phyloP scores from a whole-genome alignment of 2,888 invertebrate species.

The Sicus ferrugineus region DNA sequence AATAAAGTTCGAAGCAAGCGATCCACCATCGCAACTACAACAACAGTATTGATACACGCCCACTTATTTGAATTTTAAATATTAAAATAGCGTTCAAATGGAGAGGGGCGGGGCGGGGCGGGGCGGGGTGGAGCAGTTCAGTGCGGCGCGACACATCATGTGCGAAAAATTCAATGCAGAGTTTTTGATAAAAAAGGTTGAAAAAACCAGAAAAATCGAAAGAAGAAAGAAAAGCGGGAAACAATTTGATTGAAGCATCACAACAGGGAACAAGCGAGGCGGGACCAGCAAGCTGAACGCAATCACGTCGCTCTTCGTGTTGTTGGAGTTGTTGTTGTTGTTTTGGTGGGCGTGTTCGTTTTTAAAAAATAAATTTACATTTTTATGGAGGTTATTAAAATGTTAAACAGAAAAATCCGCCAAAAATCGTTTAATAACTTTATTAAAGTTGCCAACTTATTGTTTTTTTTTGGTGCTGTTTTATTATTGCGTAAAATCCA shows the following conservation, averaged over 20 bases:
- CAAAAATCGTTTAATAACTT: slow-evolving; percentile 27
- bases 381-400: slow-evolving; percentile 35
- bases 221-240: background rate
- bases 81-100: slow-evolving; percentile 14
- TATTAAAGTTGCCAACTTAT: slow-evolving; percentile 10
- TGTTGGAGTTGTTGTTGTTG: background rate
- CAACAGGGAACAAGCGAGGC: slow-evolving; percentile 19
- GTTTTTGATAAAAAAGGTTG: background rate
- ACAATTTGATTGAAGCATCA: slow-evolving; percentile 27
- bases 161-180: background rate
- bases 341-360: slow-evolving; percentile 9
- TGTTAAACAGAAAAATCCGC: background rate
- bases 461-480: no score
- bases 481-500: no score
- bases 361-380: slow-evolving; percentile 37
- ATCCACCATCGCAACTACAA: slow-evolving; percentile 3
- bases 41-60: slow-evolving; percentile 10
- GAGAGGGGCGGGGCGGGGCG: slow-evolving; percentile 5
- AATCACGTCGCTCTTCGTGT: background rate
- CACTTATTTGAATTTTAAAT: slow-evolving; percentile 30
- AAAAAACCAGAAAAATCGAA: no score
- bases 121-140: no score
- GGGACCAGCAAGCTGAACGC: background rate
- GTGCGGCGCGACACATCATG: no score
- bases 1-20: background rate